These are phyloP conservation scores for Eriosoma lanigerum DNA, from an alignment of 1,140 invertebrate genomes.

Conservation along the genomic window DNA sequence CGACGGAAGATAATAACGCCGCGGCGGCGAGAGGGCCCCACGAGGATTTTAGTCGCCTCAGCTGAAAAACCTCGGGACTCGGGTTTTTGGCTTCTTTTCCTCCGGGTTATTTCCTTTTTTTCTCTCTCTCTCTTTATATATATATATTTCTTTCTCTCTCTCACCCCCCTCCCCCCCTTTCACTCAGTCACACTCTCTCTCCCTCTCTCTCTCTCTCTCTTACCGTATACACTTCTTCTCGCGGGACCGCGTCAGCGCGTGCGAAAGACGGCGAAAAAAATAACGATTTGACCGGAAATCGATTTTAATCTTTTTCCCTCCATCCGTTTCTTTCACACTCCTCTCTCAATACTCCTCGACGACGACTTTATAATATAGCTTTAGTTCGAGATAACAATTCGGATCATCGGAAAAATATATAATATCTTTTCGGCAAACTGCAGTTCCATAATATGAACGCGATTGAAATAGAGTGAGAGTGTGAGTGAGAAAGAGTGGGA, in stretches of 20 bases:
- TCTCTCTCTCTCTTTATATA: too few species aligned
- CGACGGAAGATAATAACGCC: constrained; percentile 20
- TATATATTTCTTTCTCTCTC: neutral
- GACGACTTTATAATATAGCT: too few species aligned
- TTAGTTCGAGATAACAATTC: neutral
- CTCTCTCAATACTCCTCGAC: too few species aligned
- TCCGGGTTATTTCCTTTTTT: neutral
- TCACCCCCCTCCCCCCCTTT: neutral
- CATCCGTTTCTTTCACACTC: too few species aligned
- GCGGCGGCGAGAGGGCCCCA: neutral
- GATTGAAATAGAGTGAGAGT: too few species aligned
- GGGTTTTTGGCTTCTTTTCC: constrained; percentile 44
- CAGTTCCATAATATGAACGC: too few species aligned
- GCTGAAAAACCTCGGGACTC: constrained; percentile 14
- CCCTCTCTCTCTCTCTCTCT: too few species aligned
- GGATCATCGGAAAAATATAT: neutral
- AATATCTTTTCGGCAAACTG: too few species aligned
- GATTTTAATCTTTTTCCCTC: constrained; percentile 4
- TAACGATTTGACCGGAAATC: constrained; percentile 39
- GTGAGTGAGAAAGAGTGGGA: too few species aligned
- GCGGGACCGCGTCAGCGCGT: neutral
- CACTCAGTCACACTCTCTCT: too few species aligned
- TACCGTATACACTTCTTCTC: too few species aligned
- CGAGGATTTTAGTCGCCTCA: constrained; percentile 32
- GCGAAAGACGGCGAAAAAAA: neutral